These are phyloP conservation scores for Etheostoma cragini DNA, from an alignment of 2,113 vertebrate species.

Conservation along the genomic window DNA sequence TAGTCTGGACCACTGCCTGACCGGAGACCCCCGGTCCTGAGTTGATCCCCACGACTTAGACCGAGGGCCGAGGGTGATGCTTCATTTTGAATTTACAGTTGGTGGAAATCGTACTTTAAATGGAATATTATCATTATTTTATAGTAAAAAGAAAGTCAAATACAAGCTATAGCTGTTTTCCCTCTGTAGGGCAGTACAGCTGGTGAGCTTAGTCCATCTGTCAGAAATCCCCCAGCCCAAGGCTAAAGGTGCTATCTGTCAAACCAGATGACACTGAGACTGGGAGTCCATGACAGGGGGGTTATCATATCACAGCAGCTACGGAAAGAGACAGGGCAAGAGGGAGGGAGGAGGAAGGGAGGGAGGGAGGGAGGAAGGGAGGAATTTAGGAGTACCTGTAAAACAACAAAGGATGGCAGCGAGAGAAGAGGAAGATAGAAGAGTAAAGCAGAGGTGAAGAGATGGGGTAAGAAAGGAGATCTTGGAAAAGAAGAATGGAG, in stretches of 20 bases:
- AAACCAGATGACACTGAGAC: constrained; percentile 74
- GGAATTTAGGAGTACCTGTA: constrained; percentile 22
- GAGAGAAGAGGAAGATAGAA: constrained; percentile 17
- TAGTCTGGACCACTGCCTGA: too few relatives aligned
- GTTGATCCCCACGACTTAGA: too few relatives aligned
- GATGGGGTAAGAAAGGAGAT: background rate
- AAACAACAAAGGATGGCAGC: constrained; percentile 29
- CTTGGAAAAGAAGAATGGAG: background rate
- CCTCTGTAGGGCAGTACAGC: constrained; percentile 22
- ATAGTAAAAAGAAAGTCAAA: background rate
- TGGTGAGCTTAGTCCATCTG: constrained; percentile 73
- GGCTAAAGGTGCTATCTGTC: constrained; percentile 80
- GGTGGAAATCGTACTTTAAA: too few relatives aligned
- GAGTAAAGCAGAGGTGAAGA: constrained; percentile 8
- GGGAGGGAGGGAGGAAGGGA: constrained; percentile 5
- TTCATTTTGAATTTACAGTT: too few relatives aligned
- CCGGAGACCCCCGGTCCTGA: too few relatives aligned
- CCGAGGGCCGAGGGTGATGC: too few relatives aligned
- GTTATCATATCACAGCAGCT: constrained; percentile 68
- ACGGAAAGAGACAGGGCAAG: constrained; percentile 19
- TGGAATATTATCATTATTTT: background rate
- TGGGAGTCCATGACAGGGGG: constrained; percentile 70
- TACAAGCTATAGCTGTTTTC: background rate
- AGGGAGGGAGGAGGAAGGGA: background rate
- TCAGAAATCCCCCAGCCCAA: constrained; percentile 72